A percentile compares a stretch with the other conserved stretches of the same genome.
phyloP scores from a whole-genome alignment of 2,888 invertebrate genomes.

The Julus scanicus region DNA sequence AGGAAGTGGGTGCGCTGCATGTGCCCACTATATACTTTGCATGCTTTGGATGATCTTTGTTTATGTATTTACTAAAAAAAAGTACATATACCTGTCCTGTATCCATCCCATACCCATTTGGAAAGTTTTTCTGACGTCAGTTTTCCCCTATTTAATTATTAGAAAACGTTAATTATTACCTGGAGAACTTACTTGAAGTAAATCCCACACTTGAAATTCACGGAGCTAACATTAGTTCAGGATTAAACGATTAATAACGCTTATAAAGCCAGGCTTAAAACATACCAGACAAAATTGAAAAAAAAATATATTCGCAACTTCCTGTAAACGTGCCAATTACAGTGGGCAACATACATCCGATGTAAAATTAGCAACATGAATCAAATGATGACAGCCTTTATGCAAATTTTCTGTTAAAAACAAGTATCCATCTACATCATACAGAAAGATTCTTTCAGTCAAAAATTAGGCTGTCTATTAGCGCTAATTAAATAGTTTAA shows the following conservation, averaged over 20 bases:
- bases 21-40: background rate
- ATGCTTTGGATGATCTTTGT: background rate
- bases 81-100: background rate
- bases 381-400: background rate
- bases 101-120: background rate
- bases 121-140: conserved; percentile 22
- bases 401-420: background rate
- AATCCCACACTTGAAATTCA: background rate
- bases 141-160: background rate
- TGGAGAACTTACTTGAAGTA: background rate
- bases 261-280: background rate
- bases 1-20: background rate
- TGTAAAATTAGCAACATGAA: background rate
- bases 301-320: background rate
- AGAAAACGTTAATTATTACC: conserved; percentile 11
- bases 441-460: background rate
- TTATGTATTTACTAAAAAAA: background rate
- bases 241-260: background rate
- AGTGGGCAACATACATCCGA: background rate
- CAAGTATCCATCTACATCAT: background rate
- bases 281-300: background rate
- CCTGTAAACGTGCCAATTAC: background rate
- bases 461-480: background rate
- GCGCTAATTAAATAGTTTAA: background rate
- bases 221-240: background rate